Percentiles rank a stretch among this genome's conserved stretches.
These are phyloP conservation scores for Irena cyanogastra DNA, from an alignment of 2,113 vertebrate genomes.

Conservation along the genomic window DNA sequence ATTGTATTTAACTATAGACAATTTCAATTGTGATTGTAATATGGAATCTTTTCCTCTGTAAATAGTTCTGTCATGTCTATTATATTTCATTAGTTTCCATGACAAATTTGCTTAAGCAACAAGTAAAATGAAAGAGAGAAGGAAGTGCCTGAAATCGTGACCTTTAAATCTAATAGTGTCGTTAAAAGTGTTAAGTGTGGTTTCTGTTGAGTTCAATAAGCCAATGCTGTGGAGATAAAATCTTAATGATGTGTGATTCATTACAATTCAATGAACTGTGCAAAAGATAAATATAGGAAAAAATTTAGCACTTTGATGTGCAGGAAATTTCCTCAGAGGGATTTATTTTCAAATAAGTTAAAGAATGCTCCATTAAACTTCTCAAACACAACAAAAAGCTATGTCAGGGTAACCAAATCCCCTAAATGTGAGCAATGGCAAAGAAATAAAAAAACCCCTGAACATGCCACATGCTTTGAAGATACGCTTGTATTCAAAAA, in stretches of 20 bases:
- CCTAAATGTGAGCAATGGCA: neutral
- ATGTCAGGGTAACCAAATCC: neutral
- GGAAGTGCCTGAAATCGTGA: neutral
- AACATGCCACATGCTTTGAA: neutral
- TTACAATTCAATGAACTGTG: neutral
- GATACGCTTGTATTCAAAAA: neutral
- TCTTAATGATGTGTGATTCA: neutral
- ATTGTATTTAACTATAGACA: neutral
- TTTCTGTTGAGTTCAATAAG: neutral
- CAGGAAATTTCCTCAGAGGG: neutral
- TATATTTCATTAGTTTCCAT: neutral
- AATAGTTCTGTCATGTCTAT: neutral
- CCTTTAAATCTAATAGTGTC: neutral
- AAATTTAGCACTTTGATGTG: neutral
- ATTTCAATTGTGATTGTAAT: neutral
- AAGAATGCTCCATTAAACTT: neutral
- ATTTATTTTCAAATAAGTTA: neutral
- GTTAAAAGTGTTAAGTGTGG: neutral
- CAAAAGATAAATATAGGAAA: neutral
- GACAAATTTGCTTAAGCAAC: neutral
- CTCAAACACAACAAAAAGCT: neutral
- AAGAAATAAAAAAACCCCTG: neutral
- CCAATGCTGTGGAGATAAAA: neutral
- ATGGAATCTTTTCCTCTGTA: neutral
- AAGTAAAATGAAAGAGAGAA: neutral